Conservation (phyloP, 2,113 vertebrate genomes). For the Notechis scutatus region DNA sequence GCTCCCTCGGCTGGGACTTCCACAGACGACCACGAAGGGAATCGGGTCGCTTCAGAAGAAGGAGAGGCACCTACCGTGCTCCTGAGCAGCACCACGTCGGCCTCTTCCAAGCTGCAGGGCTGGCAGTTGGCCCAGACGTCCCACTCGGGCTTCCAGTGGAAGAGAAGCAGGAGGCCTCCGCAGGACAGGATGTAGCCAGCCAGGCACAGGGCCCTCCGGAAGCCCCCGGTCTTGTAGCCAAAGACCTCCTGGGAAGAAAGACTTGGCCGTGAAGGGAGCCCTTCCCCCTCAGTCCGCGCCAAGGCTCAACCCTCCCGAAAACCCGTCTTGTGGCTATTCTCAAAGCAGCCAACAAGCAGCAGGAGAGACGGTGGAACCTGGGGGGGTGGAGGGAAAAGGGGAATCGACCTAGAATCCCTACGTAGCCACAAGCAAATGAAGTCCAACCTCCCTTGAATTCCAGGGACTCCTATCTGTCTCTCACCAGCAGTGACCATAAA, state of each 20-base stretch:
- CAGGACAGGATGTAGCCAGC: conserved; percentile 40
- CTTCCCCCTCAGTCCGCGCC: background rate
- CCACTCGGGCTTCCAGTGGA: conserved; percentile 67
- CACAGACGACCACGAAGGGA: fast-evolving
- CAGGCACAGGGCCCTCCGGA: conserved; percentile 47
- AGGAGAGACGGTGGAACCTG: too few species aligned
- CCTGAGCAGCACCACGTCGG: conserved; percentile 61
- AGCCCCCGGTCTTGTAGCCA: conserved; percentile 49
- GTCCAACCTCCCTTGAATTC: too few species aligned
- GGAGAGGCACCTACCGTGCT: conserved; percentile 53
- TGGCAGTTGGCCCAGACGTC: conserved; percentile 59
- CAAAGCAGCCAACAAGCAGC: background rate
- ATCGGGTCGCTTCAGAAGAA: background rate
- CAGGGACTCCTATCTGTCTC: too few species aligned
- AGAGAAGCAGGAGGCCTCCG: conserved; percentile 53
- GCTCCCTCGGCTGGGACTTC: background rate
- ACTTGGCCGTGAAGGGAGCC: too few species aligned
- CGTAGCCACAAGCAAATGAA: too few species aligned
- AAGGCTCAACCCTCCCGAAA: background rate
- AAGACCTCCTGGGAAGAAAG: conserved; percentile 42
- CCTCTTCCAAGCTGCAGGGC: conserved; percentile 60
- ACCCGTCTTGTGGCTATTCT: too few species aligned
- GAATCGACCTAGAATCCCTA: too few species aligned
- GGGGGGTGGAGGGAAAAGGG: too few species aligned
- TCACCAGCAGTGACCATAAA: too few species aligned